Base-by-base conservation (phyloP, 2,888 invertebrate species). In the Thera obeliscata region DNA sequence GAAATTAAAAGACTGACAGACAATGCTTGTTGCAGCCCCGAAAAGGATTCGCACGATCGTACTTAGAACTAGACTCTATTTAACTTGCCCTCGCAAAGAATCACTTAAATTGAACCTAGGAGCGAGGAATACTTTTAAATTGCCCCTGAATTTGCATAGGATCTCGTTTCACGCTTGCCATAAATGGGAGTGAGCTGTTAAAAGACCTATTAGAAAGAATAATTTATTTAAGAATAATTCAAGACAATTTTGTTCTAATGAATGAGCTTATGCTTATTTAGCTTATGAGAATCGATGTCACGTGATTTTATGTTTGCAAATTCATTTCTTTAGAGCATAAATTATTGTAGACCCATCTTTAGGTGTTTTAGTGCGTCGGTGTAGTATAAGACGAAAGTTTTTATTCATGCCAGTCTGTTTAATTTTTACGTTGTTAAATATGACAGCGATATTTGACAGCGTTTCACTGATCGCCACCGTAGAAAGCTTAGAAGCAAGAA, bases 141-240 rank as follows among this genome's bases (percentile, higher is more conserved):
- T 69, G 65, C 52, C 59, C 33, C 22, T 7, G 22, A 46, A 65
- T 69, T 66, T 69, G 69, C 69, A 69, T 69, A 65, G 56, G 54
- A 52, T 56, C 59, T 65, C 62, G 69, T 69, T 69, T 65, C 62
- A 69, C 56, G 56, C 66, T 33, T 52, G 5, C 69, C 67, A 7
- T 68, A 64, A 22, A 61, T 57, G 68, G 64, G 22, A 35, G 57
- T 68, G 57, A 58, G 58, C 67, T 63, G 59, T 36, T 41, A 52
- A 36, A 61, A 56, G 61, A 12, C 12, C 9, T 61, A 56, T 54
- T 61, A 33, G 52, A 52, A 52, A 52, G 22, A 52, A 33, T 52
- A 33, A 52, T 52, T 52, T 52, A 9, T 52, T 52, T 52, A 3
- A 33, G 33, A 22, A 12, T 52, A 46, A 46, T 46, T 46, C 9